A percentile compares a stretch with the other conserved stretches of the same genome.
These are phyloP conservation scores for Cheilinus undulatus DNA, from an alignment of 2,113 vertebrate species.

Conservation along the genomic window DNA sequence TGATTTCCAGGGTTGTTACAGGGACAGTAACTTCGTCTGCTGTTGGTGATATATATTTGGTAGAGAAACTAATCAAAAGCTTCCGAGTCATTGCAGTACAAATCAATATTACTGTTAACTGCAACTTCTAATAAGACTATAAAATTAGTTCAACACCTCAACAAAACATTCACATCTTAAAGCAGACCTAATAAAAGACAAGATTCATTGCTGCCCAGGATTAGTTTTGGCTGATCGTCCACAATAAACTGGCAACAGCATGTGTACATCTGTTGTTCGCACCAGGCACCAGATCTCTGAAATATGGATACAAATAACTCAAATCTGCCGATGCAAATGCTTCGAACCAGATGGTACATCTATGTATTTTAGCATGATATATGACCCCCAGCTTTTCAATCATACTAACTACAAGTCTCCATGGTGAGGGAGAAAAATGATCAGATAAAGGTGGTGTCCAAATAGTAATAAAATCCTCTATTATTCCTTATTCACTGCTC, in stretches of 20 bases:
- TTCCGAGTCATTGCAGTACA: not conserved
- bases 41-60: not conserved
- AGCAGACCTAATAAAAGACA: too few relatives aligned
- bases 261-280: not conserved
- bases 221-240: not conserved
- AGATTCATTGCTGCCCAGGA: too few relatives aligned
- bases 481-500: not conserved
- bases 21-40: not conserved
- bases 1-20: not conserved
- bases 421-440: not conserved
- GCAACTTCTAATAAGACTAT: not conserved
- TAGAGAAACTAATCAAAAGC: not conserved
- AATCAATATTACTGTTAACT: not conserved
- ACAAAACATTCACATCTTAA: too few relatives aligned
- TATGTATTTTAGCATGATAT: not conserved
- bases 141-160: not conserved
- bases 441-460: not conserved
- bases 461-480: not conserved
- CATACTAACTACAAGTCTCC: not conserved
- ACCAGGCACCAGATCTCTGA: not conserved
- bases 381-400: slow-evolving; percentile 6
- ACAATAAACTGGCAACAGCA: not conserved
- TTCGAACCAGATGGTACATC: not conserved
- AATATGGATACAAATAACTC: not conserved
- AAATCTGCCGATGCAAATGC: not conserved